Evolutionary conservation across 2,888 invertebrate genomes (phyloP).

Genomic region (Lithophane semibrunnea): DNA sequence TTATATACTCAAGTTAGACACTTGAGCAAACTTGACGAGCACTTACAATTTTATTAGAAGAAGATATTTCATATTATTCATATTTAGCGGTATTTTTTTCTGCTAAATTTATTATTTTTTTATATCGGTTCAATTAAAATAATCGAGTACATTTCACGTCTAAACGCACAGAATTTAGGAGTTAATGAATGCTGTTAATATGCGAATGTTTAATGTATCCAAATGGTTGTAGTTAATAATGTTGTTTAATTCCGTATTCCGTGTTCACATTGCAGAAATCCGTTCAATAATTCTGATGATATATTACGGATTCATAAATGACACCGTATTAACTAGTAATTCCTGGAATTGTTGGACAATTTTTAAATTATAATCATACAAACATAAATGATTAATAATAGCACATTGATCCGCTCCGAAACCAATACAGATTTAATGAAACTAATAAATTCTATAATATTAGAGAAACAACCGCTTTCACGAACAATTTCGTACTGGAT

Average conservation of each 20-base stretch:
- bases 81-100: background rate
- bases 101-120: background rate
- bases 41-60: background rate
- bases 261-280: conserved; percentile 20
- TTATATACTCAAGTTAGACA: too few relatives aligned
- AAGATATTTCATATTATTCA: background rate
- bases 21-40: background rate
- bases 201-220: conserved; percentile 51
- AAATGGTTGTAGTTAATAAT: conserved; percentile 52
- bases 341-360: background rate
- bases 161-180: conserved; percentile 58
- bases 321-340: background rate
- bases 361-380: conserved; percentile 8
- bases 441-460: conserved; percentile 15
- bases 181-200: conserved; percentile 61
- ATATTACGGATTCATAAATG: background rate
- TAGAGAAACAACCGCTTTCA: conserved; percentile 4
- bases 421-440: conserved; percentile 25
- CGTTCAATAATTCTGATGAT: conserved; percentile 5
- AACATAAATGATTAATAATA: conserved; percentile 12
- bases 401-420: background rate
- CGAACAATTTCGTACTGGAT: conserved; percentile 21
- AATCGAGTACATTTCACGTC: conserved; percentile 34
- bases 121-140: conserved; percentile 22
- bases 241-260: conserved; percentile 30